Conservation (phyloP, 2,888 invertebrate species). For the Linnaemya vulpina region DNA sequence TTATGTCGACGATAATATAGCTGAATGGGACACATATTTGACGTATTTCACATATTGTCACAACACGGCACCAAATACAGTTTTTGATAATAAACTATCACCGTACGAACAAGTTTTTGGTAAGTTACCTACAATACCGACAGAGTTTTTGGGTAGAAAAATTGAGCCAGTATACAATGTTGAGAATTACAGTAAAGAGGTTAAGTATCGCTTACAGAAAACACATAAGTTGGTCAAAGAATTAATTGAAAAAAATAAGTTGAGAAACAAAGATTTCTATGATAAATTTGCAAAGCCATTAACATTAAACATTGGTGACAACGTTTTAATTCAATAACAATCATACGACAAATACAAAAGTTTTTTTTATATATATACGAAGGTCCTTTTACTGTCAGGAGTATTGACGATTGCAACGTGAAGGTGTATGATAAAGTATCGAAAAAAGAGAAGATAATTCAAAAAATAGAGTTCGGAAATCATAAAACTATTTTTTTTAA, state of each 20-base stretch:
- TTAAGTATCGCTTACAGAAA: slow-evolving; percentile 2
- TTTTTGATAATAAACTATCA: not conserved
- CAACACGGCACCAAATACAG: slow-evolving; percentile 1
- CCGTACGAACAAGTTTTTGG: slow-evolving; percentile 9
- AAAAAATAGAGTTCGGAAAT: slow-evolving; percentile 13
- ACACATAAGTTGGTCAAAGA: not conserved
- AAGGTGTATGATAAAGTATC: not conserved
- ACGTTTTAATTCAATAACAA: not conserved
- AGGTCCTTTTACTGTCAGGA: not conserved
- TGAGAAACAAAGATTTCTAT: slow-evolving; percentile 1
- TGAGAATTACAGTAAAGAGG: slow-evolving; percentile 13
- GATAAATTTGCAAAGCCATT: slow-evolving; percentile 13
- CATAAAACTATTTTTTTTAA: not conserved
- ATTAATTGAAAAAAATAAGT: slow-evolving; percentile 10
- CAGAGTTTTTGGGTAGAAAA: not conserved
- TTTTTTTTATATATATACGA: no score
- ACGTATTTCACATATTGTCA: slow-evolving; percentile 1
- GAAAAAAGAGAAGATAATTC: slow-evolving; percentile 3
- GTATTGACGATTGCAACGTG: slow-evolving; percentile 10
- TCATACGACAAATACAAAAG: slow-evolving; percentile 21
- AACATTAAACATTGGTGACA: not conserved
- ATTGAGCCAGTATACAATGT: not conserved
- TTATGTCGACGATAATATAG: not conserved
- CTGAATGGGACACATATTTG: not conserved
- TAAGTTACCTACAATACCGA: slow-evolving; percentile 1